Evolutionary conservation across 2,797 vertebrate genomes (phyloP), one percentile per base, ranked within the genome.

Genomic region (Babyrousa celebensis): DNA sequence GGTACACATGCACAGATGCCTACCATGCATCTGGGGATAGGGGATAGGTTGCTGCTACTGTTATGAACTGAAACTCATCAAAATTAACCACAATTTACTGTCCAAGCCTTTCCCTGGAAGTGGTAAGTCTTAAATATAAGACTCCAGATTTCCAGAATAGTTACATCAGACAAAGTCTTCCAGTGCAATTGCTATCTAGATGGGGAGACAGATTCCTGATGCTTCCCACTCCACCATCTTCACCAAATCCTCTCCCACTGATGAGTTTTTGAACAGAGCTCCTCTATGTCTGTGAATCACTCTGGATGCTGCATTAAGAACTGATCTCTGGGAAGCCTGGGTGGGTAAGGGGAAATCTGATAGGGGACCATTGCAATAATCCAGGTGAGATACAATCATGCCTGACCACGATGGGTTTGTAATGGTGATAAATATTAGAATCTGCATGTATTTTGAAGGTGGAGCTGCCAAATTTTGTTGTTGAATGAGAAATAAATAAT

Each of bases 371-470:
- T n/a, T 21, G 11, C 32, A 79, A 9, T 88, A 56, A 75, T 68
- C 23, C 18, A 85, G 63, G 12, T 79, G 48, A 91, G 52, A 67
- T 17, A 29, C 36, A 56, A 75, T 67, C n/a, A 8, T 36, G n/a
- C 52, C 56, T n/a, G 56, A 58, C 18, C 18, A 27, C 36, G 54
- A 27, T 5, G 62, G 60, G 11, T 48, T 77, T 87, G 20, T 63
- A 58, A 16, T 58, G 8, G 21, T 48, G 29, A 71, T 67, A 79
- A 68, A 56, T 63, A n/a, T 15, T 77, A 25, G 11, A 89, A 63
- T 63, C 77, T 93, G n/a, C 52, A 79, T n/a, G 48, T 62, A 58
- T 23, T 93, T 86, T 90, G 40, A 91, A 87, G 43, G 11, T 36
- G 43, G 20, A 68, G 25, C 17, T 21, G 9, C 70, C 5, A 85